Conservation (phyloP, 2,888 invertebrate species). For the Synanthedon tipuliformis region DNA sequence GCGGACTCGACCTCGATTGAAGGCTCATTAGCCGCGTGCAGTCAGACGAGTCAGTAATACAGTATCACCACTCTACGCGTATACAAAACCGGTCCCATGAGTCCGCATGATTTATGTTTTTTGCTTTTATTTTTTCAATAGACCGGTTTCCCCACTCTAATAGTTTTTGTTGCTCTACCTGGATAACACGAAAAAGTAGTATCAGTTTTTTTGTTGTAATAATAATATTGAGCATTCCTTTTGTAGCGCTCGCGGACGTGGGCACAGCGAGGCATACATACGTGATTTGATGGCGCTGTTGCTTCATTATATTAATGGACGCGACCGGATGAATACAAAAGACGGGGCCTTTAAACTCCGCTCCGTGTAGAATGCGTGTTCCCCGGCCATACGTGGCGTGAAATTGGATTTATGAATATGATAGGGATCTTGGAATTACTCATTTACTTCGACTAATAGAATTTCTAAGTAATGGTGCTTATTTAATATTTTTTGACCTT, state of each 20-base stretch:
- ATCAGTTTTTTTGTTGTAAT: constrained; percentile 55
- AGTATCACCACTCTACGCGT: constrained; percentile 8
- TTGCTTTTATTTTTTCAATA: constrained; percentile 43
- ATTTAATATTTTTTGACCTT: too few species aligned
- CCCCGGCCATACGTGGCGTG: constrained; percentile 33
- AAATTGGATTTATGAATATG: constrained; percentile 38
- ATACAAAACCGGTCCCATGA: constrained; percentile 51
- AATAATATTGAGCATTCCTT: constrained; percentile 67
- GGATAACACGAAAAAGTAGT: constrained; percentile 52
- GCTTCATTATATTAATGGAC: constrained; percentile 67
- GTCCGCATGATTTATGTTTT: constrained; percentile 62
- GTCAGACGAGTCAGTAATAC: constrained; percentile 22
- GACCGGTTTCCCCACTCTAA: constrained; percentile 48
- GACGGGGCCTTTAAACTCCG: constrained; percentile 55
- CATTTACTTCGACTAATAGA: constrained; percentile 8
- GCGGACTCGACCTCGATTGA: constrained; percentile 58
- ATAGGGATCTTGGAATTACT: constrained; percentile 18
- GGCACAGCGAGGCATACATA: constrained; percentile 33
- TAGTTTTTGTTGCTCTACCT: constrained; percentile 59
- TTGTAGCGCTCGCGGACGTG: constrained; percentile 62
- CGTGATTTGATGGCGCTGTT: constrained; percentile 58
- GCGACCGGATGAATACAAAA: constrained; percentile 63
- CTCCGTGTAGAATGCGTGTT: constrained; percentile 44
- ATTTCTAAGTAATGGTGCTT: not conserved
- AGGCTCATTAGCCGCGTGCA: constrained; percentile 54